Conservation (phyloP, 2,797 vertebrate species). For the Trachops cirrhosus region DNA sequence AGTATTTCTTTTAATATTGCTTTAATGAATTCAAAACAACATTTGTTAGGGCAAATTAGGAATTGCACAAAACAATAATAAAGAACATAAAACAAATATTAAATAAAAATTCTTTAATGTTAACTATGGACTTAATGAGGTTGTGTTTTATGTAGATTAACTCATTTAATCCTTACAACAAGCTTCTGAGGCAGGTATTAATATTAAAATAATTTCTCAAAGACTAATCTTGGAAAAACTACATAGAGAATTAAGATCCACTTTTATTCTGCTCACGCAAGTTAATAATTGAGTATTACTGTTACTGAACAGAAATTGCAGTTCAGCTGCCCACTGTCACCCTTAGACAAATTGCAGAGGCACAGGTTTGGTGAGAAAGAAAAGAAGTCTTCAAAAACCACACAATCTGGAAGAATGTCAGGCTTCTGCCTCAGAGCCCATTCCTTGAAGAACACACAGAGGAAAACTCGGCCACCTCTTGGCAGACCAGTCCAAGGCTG, state of each 20-base stretch:
- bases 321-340: too few species aligned
- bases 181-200: neutral
- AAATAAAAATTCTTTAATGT: neutral
- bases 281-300: neutral
- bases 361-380: too few species aligned
- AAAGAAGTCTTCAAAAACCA: too few species aligned
- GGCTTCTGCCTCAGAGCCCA: too few species aligned
- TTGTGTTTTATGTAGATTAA: neutral
- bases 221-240: neutral
- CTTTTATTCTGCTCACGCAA: neutral
- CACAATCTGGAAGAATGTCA: too few species aligned
- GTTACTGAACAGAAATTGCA: too few species aligned
- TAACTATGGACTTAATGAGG: neutral
- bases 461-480: too few species aligned
- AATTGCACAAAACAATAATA: neutral
- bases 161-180: neutral
- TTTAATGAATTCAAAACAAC: slow-evolving; percentile 10
- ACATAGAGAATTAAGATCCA: neutral
- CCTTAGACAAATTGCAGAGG: too few species aligned
- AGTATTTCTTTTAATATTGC: neutral
- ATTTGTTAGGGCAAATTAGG: neutral
- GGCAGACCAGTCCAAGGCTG: too few species aligned
- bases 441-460: too few species aligned
- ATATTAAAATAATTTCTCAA: neutral
- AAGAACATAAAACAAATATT: neutral